Conservation (phyloP, 1,140 invertebrate species). For the Drosophila rufa region DNA sequence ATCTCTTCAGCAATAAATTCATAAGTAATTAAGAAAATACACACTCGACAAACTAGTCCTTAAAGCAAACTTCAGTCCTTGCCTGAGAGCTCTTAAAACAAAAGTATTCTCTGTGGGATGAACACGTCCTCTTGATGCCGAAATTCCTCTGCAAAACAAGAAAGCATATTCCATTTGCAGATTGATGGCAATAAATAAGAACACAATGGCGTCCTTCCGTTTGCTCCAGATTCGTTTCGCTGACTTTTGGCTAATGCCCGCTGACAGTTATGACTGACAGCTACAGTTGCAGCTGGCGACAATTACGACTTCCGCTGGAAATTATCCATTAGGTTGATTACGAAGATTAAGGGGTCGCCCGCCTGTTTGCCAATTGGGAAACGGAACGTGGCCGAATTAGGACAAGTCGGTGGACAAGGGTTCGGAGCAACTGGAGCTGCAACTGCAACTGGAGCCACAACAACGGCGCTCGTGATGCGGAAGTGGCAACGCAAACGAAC, state of each 20-base stretch:
- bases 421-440: slow-evolving; percentile 32
- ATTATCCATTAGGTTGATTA: slow-evolving; percentile 55
- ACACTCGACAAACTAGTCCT: background rate
- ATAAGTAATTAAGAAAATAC: background rate
- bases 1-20: background rate
- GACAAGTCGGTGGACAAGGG: slow-evolving; percentile 57
- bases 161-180: slow-evolving; percentile 23
- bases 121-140: background rate
- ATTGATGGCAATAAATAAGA: slow-evolving; percentile 30
- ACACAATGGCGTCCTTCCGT: slow-evolving; percentile 3
- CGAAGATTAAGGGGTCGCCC: slow-evolving; percentile 37
- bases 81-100: background rate
- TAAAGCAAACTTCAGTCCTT: background rate
- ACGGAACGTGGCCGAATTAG: slow-evolving; percentile 73
- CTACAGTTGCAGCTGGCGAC: slow-evolving; percentile 31
- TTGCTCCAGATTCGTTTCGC: slow-evolving; percentile 29
- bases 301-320: slow-evolving; percentile 44
- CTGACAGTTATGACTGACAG: slow-evolving; percentile 42
- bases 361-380: slow-evolving; percentile 73
- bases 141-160: slow-evolving; percentile 10
- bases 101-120: background rate
- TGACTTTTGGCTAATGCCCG: slow-evolving; percentile 36
- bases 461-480: slow-evolving; percentile 59
- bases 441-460: slow-evolving; percentile 16
- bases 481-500: slow-evolving; percentile 78